Evolutionary conservation across 2,797 vertebrate species (phyloP).

Genomic region (Coreius guichenoti): DNA sequence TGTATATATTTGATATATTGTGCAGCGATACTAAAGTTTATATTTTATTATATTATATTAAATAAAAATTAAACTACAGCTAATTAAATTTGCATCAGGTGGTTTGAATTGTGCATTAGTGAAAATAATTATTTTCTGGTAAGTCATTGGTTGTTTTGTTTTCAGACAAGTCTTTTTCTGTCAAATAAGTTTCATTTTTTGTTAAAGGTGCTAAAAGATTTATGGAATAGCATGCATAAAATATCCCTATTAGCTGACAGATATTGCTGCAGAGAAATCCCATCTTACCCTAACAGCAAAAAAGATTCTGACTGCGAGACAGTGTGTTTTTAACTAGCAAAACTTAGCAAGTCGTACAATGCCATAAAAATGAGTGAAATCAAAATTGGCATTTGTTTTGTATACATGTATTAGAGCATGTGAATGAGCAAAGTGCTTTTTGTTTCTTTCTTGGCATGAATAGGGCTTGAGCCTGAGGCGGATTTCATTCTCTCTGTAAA

Average conservation of each 20-base stretch:
- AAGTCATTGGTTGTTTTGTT: neutral
- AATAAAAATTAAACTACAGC: neutral
- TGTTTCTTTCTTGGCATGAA: slow-evolving; percentile 2
- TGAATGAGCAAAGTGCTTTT: slow-evolving; percentile 21
- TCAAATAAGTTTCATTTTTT: neutral
- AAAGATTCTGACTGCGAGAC: neutral
- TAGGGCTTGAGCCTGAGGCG: slow-evolving; percentile 16
- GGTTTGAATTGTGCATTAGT: neutral
- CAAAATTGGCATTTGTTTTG: neutral
- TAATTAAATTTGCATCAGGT: neutral
- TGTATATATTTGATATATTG: no score
- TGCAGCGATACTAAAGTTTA: no score
- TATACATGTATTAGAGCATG: neutral
- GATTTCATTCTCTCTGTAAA: slow-evolving; percentile 13
- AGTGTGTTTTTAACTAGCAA: neutral
- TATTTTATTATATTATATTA: neutral
- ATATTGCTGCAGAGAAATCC: neutral
- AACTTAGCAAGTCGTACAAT: neutral
- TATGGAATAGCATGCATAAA: neutral
- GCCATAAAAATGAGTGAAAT: neutral
- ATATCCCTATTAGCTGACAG: neutral
- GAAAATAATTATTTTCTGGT: neutral
- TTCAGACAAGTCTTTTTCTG: neutral
- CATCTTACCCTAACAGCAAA: neutral
- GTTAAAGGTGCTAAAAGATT: neutral